Evolutionary conservation across 2,797 vertebrate species (phyloP).

Genomic region (Psittacula derbiana): DNA sequence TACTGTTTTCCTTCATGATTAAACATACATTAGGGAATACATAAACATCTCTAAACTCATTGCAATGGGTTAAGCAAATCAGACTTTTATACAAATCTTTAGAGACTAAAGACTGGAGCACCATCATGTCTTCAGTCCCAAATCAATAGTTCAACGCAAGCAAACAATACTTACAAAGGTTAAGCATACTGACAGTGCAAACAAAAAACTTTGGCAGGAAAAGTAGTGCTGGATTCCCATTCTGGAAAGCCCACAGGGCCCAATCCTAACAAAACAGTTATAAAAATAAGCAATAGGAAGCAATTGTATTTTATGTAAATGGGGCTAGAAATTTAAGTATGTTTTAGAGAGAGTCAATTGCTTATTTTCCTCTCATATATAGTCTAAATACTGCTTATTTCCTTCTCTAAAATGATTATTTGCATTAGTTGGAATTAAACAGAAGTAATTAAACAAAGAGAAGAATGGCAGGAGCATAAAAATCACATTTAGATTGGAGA

Average conservation of each 20-base stretch:
- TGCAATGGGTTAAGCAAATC: background rate
- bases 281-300: background rate
- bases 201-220: background rate
- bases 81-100: background rate
- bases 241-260: background rate
- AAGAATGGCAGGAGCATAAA: background rate
- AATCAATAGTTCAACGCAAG: background rate
- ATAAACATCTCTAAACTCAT: background rate
- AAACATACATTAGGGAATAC: background rate
- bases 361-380: background rate
- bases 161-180: background rate
- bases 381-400: background rate
- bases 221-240: background rate
- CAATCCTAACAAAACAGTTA: background rate
- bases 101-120: background rate
- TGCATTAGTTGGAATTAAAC: background rate
- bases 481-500: background rate
- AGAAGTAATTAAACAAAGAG: background rate
- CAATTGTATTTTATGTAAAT: background rate
- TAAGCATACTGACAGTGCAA: background rate
- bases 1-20: background rate
- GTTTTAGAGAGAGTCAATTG: background rate
- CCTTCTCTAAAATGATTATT: background rate
- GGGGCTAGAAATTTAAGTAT: background rate
- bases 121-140: background rate